Evolutionary conservation across 2,888 invertebrate genomes (phyloP), one percentile per base, ranked within the genome.

Genomic region (Horisme vitalbata): DNA sequence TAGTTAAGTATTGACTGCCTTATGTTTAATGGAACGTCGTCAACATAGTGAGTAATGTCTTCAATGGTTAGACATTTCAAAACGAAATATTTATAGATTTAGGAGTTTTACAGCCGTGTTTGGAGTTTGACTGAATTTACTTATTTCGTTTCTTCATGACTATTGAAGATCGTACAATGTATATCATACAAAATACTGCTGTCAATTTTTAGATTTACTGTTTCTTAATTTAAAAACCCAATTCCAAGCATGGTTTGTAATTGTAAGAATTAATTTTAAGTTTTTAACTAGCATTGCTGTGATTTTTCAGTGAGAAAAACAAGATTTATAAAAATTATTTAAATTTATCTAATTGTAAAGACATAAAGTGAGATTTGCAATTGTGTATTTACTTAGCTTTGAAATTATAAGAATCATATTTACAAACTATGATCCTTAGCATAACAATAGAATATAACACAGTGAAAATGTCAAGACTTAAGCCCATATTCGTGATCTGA

Each of bases 271-370:
- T 32, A 1, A 24, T 26, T 18, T 18, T 18, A 18, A 1, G 18
- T 18, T 26, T 12, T 14, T 31, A 11, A 31, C 2, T 34, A 23
- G 33, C 41, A 36, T 43, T 36, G 23, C 46, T 47, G 46, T 41
- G 46, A 47, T 47, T 41, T n/a, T 41, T 41, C 21, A 41, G 36
- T 41, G 46, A 41, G 32, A 45, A 3, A 3, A 30, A 45, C 12
- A 28, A 37, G 12, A 37, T 36, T n/a, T n/a, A n/a, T n/a, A n/a
- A n/a, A n/a, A n/a, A n/a, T n/a, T n/a, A n/a, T n/a, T n/a, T n/a
- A n/a, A n/a, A 26, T 43, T 31, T 37, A 33, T 45, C 31, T 24
- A 39, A 34, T 30, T 39, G 33, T 33, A 3, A 41, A 24, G 45
- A 35, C 34, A n/a, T 35, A 30, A 30, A 43, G 38, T 44, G 33